These are phyloP conservation scores for Protobothrops mucrosquamatus DNA, from an alignment of 2,113 vertebrate species.

Conservation along the genomic window DNA sequence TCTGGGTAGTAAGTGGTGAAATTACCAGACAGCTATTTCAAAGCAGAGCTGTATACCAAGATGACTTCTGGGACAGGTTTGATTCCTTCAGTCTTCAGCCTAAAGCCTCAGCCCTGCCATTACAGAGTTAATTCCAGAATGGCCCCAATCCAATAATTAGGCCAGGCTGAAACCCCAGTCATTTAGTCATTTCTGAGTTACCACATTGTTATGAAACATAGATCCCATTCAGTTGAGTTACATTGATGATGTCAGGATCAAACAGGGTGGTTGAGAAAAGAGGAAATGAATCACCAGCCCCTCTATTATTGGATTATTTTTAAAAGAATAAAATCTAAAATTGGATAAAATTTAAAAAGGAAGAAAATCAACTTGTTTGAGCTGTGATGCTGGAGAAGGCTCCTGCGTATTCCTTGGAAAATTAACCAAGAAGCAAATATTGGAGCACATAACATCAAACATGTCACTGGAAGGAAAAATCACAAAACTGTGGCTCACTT, in stretches of 20 bases:
- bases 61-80: neutral
- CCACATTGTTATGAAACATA: neutral
- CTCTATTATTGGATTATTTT: neutral
- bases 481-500: neutral
- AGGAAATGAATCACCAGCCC: neutral
- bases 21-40: neutral
- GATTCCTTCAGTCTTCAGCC: neutral
- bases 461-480: neutral
- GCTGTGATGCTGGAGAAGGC: neutral
- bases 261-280: neutral
- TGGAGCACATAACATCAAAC: neutral
- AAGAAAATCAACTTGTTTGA: neutral
- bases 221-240: neutral
- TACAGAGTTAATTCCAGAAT: neutral
- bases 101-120: neutral
- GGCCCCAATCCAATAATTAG: neutral
- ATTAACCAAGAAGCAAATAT: neutral
- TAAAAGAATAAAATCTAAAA: neutral
- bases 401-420: neutral
- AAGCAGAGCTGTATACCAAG: neutral
- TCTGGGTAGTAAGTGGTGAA: neutral
- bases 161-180: neutral
- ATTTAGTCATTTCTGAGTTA: neutral
- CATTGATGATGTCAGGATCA: neutral
- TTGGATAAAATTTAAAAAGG: neutral